phyloP scores from a whole-genome alignment of 2,888 invertebrate genomes.

The Catocala fraxini region DNA sequence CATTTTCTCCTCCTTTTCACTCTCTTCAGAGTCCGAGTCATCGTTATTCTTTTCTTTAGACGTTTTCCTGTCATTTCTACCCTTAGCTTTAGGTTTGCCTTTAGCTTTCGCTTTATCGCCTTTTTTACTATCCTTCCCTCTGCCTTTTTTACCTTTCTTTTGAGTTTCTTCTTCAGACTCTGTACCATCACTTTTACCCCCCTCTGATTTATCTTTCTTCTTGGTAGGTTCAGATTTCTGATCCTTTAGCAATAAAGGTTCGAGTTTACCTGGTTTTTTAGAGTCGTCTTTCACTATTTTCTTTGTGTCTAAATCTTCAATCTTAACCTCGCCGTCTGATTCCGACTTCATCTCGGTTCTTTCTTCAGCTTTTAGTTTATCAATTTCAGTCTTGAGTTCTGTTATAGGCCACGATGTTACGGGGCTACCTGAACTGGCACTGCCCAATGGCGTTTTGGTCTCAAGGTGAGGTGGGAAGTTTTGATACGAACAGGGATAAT shows the following conservation, averaged over 20 bases:
- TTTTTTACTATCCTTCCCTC: constrained; percentile 72
- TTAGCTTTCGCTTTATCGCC: constrained; percentile 71
- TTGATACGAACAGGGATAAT: constrained; percentile 68
- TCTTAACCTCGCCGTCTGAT: constrained; percentile 85
- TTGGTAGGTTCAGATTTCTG: constrained; percentile 50
- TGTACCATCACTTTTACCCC: constrained; percentile 63
- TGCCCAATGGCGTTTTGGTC: constrained; percentile 77
- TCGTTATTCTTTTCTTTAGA: constrained; percentile 86
- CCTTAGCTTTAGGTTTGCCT: constrained; percentile 77
- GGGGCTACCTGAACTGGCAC: constrained; percentile 75
- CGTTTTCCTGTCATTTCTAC: constrained; percentile 79
- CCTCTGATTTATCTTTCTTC: constrained; percentile 59
- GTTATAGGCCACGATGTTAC: constrained; percentile 80
- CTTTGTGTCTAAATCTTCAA: constrained; percentile 83
- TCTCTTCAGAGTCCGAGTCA: constrained; percentile 84
- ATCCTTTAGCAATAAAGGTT: constrained; percentile 52
- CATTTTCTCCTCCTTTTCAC: constrained; percentile 88
- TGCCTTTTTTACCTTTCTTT: constrained; percentile 71
- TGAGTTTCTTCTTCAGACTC: constrained; percentile 72
- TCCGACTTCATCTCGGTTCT: constrained; percentile 84
- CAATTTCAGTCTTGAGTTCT: constrained; percentile 79
- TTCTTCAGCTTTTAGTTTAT: constrained; percentile 80
- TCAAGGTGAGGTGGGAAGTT: constrained; percentile 72
- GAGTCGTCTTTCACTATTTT: constrained; percentile 78
- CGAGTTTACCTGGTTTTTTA: constrained; percentile 56